Percentiles rank a stretch among this genome's conserved stretches.
These are phyloP conservation scores for Miichthys miiuy DNA, from an alignment of 2,797 vertebrate genomes.

Conservation along the genomic window DNA sequence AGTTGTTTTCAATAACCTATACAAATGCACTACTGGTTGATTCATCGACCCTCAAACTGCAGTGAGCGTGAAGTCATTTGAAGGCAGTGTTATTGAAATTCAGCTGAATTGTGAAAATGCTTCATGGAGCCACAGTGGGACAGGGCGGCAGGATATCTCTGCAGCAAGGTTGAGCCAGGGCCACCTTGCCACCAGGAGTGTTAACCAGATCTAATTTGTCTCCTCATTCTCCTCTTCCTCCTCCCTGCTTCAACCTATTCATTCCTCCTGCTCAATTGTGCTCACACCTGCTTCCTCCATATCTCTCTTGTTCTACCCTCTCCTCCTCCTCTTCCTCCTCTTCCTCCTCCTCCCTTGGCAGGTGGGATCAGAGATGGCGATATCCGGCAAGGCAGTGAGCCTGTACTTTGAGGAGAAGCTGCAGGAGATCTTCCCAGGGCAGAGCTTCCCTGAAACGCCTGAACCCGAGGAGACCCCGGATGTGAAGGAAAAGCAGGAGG, in stretches of 20 bases:
- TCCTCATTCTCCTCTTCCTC: slow-evolving; percentile 77
- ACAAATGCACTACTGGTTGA: neutral
- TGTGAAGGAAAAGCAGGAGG: slow-evolving; percentile 86
- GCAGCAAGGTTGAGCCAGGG: slow-evolving; percentile 76
- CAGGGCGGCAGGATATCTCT: slow-evolving; percentile 67
- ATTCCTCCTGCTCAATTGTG: slow-evolving; percentile 52
- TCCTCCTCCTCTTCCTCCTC: neutral
- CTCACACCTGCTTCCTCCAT: slow-evolving; percentile 51
- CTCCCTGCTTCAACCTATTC: slow-evolving; percentile 67
- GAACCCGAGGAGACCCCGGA: slow-evolving; percentile 88
- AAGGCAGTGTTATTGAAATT: neutral
- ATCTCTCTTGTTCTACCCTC: slow-evolving; percentile 45
- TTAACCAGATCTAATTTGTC: slow-evolving; percentile 88
- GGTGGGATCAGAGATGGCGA: slow-evolving; percentile 99
- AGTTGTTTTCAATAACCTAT: neutral
- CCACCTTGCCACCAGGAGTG: slow-evolving; percentile 61
- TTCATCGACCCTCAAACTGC: slow-evolving; percentile 4
- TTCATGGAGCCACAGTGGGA: slow-evolving; percentile 78
- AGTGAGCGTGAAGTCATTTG: neutral
- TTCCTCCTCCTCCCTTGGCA: slow-evolving; percentile 73
- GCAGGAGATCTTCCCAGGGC: slow-evolving; percentile 92
- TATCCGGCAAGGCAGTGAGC: slow-evolving; percentile 95
- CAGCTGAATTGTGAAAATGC: slow-evolving; percentile 38
- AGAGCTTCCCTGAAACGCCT: slow-evolving; percentile 91
- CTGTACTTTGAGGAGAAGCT: slow-evolving; percentile 97